Evolutionary conservation across 2,888 invertebrate genomes (phyloP).

Genomic region (Ochropacha duplaris): DNA sequence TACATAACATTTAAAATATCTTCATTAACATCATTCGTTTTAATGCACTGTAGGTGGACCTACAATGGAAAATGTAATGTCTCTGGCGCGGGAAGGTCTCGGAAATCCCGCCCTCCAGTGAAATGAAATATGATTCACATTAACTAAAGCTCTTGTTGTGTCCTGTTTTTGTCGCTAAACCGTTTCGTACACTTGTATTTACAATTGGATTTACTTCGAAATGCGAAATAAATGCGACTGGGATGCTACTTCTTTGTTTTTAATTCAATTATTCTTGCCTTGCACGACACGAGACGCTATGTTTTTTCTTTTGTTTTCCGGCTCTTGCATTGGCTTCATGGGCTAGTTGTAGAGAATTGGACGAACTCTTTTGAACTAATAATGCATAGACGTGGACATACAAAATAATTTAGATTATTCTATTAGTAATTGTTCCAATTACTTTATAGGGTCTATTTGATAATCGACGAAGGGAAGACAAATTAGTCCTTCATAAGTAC

Average conservation of each 20-base stretch:
- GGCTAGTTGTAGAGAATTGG: constrained; percentile 13
- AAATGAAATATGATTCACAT: constrained; percentile 76
- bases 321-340: constrained; percentile 7
- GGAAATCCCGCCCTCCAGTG: constrained; percentile 58
- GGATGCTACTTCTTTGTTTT: constrained; percentile 41
- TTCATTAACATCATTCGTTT: constrained; percentile 57
- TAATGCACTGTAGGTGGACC: constrained; percentile 50
- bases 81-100: constrained; percentile 44
- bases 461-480: constrained; percentile 7
- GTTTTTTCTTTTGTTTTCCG: constrained; percentile 9
- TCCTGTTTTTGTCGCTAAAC: constrained; percentile 65
- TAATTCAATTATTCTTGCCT: constrained; percentile 45
- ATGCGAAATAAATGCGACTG: constrained; percentile 48
- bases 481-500: constrained; percentile 6
- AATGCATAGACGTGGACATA: too few species aligned
- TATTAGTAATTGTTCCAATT: neutral
- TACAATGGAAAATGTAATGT: constrained; percentile 51
- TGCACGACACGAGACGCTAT: constrained; percentile 29
- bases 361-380: constrained; percentile 6
- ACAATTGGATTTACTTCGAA: constrained; percentile 52
- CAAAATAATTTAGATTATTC: neutral
- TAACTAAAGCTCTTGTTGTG: constrained; percentile 71
- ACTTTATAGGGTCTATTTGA: neutral
- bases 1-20: constrained; percentile 38
- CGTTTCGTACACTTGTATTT: constrained; percentile 58